Evolutionary conservation across 2,797 vertebrate species (phyloP), one percentile per base, ranked within the genome.

Genomic region (Chaunax sp.): DNA sequence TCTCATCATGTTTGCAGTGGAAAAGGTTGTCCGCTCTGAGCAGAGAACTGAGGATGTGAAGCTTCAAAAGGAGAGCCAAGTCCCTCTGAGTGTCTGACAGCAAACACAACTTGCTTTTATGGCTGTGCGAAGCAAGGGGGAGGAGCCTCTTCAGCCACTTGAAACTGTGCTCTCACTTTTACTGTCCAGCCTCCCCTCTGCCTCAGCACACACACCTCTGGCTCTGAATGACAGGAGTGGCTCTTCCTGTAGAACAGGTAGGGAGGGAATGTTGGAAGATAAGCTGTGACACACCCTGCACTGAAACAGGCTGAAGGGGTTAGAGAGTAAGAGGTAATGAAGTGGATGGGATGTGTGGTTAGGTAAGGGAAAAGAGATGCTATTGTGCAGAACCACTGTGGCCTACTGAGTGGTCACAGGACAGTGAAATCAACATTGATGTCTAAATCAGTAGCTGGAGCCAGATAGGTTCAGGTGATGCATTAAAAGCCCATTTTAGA

Each of bases 221-320:
- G 65, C 71, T 64, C 60, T 81, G 63, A 79, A 64, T 82, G 72
- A 75, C 82, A 83, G 76, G 84, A 91, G 84, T 74, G 80, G 76
- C 84, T 61, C 41, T 67, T 91, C 92, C 90, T 90, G 92, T 92
- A 78, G 69, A 91, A 92, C 93, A 92, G 93, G 94, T 94, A 90
- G 52, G 49, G 85, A 93, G 69, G 77, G 81, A 83, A 56, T 86
- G 88, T 78, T 51, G 74, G 35, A 52, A 89, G 91, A 92, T 92
- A 90, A 90, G 85, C 68, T 12, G 11, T 18, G 90, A 77, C 91
- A 93, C 92, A 83, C 91, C 92, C 90, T 87, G 66, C 71, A 65
- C 18, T 15, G 37, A 78, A 63, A 67, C 58, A 72, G 41, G 64
- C 82, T 65, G 41, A 44, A 65, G 61, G 52, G 23, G n/a, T 16